These are phyloP conservation scores for Hippocampus abdominalis DNA, from an alignment of 2,113 vertebrate genomes.

Conservation along the genomic window DNA sequence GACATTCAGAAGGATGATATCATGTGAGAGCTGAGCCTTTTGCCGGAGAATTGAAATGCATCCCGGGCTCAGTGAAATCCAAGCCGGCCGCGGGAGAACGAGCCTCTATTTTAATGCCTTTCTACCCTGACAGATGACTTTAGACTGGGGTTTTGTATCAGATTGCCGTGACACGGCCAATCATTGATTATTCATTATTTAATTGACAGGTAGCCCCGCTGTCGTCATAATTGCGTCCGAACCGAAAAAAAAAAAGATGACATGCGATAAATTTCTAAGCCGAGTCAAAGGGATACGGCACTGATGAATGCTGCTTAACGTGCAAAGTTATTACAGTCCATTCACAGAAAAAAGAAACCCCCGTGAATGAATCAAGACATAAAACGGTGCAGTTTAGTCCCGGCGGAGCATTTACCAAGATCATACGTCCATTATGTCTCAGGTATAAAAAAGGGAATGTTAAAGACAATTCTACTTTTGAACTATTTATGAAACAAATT, in stretches of 20 bases:
- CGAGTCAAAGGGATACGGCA: neutral
- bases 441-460: conserved; percentile 37
- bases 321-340: conserved; percentile 30
- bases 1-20: conserved; percentile 60
- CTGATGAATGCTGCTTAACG: conserved; percentile 30
- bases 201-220: conserved; percentile 52
- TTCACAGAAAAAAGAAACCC: conserved; percentile 12
- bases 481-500: conserved; percentile 19
- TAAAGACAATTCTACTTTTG: conserved; percentile 19
- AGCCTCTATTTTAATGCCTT: conserved; percentile 76
- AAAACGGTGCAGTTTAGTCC: conserved; percentile 23
- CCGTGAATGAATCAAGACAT: conserved; percentile 21
- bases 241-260: neutral
- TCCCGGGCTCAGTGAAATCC: conserved; percentile 65
- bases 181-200: conserved; percentile 76
- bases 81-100: conserved; percentile 67
- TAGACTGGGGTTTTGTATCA: conserved; percentile 72
- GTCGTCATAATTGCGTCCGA: conserved; percentile 6
- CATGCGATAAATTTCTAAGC: neutral
- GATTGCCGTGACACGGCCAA: conserved; percentile 75
- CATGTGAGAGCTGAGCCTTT: conserved; percentile 61
- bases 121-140: conserved; percentile 79
- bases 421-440: conserved; percentile 23
- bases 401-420: conserved; percentile 44
- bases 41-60: conserved; percentile 73